phyloP scores from a whole-genome alignment of 1,140 invertebrate genomes.

The Nebria ingens region DNA sequence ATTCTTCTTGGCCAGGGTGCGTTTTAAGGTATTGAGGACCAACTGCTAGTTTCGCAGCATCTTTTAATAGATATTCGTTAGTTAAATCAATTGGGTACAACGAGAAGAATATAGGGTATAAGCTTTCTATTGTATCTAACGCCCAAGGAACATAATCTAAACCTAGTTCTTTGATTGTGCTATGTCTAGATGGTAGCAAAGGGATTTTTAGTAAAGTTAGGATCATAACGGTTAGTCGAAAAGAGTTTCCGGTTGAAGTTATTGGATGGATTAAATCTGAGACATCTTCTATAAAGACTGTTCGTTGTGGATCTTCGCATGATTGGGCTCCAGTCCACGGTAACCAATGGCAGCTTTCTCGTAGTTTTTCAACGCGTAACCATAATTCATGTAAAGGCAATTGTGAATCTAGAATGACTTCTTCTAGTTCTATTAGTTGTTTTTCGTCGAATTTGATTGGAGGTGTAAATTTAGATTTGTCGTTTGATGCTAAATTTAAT shows the following conservation, averaged over 20 bases:
- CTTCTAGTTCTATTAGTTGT: conserved; percentile 49
- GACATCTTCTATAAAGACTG: conserved; percentile 50
- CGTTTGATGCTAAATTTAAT: conserved; percentile 39
- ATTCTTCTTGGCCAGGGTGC: conserved; percentile 48
- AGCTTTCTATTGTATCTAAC: conserved; percentile 40
- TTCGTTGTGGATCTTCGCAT: conserved; percentile 45
- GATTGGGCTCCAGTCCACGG: conserved; percentile 34
- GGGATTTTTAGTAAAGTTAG: conserved; percentile 50
- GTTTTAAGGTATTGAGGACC: conserved; percentile 47
- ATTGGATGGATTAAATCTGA: conserved; percentile 52
- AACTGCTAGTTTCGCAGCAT: conserved; percentile 31
- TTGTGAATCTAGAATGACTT: conserved; percentile 47
- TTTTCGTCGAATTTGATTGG: conserved; percentile 38
- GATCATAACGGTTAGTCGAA: conserved; percentile 41
- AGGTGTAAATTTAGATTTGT: conserved; percentile 32
- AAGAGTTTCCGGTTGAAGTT: conserved; percentile 38
- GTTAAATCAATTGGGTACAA: conserved; percentile 25
- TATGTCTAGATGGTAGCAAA: conserved; percentile 40
- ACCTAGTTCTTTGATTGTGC: conserved; percentile 34
- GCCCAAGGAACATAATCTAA: conserved; percentile 39
- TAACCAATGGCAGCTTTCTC: conserved; percentile 50
- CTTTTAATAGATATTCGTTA: conserved; percentile 23
- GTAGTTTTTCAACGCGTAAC: conserved; percentile 50
- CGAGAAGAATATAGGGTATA: conserved; percentile 34
- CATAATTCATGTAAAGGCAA: conserved; percentile 55